These are phyloP conservation scores for Peromyscus melanophrys DNA, from an alignment of 2,797 vertebrate genomes.

Conservation along the genomic window DNA sequence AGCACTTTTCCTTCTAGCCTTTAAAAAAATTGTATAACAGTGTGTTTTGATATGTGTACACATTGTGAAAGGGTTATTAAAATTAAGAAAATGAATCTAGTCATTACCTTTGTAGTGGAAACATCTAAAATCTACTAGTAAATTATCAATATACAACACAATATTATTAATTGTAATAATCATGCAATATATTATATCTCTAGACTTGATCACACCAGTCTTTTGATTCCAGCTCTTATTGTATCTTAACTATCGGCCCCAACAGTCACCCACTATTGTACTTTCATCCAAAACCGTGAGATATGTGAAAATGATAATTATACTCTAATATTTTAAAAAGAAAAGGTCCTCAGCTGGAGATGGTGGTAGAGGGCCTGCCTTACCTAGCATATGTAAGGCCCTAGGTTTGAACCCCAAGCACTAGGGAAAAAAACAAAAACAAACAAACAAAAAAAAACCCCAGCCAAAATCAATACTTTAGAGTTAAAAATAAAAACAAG, in stretches of 20 bases:
- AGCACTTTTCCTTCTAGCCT: constrained; percentile 1
- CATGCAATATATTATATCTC: not conserved
- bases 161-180: not conserved
- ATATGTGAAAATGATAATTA: constrained; percentile 40
- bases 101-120: not conserved
- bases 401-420: not conserved
- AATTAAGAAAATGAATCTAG: not conserved
- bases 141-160: not conserved
- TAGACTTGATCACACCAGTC: not conserved
- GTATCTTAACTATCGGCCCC: not conserved
- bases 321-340: constrained; percentile 44
- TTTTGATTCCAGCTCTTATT: not conserved
- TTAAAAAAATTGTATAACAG: not conserved
- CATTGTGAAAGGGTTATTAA: not conserved
- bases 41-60: not conserved
- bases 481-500: constrained; percentile 58
- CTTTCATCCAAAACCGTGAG: not conserved
- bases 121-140: not conserved
- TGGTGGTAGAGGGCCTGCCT: not conserved
- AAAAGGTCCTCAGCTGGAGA: not conserved
- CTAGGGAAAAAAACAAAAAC: not conserved
- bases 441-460: not conserved
- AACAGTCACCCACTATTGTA: constrained; percentile 21
- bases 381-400: not conserved
- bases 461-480: constrained; percentile 34